A percentile compares a stretch with the other conserved stretches of the same genome.
These are phyloP conservation scores for Lepidostoma basale DNA, from an alignment of 1,140 invertebrate genomes.

Conservation along the genomic window DNA sequence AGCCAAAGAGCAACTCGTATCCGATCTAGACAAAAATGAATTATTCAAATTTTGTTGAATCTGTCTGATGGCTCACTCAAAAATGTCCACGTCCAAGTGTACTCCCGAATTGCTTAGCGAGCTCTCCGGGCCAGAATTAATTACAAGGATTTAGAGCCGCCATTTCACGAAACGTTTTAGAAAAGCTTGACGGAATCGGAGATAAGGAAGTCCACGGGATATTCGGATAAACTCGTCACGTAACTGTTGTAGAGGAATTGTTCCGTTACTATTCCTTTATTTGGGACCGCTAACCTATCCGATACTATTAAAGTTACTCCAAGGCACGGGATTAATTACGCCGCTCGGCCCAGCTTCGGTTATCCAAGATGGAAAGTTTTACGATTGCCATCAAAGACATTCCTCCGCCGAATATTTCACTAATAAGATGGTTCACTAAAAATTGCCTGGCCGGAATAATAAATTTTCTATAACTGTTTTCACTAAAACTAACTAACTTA, in stretches of 20 bases:
- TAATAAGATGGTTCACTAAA: too few relatives aligned
- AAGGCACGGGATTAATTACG: background rate
- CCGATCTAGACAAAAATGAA: background rate
- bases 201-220: slow-evolving; percentile 10
- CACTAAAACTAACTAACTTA: too few relatives aligned
- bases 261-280: background rate
- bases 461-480: too few relatives aligned
- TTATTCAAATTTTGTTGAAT: background rate
- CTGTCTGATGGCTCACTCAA: background rate
- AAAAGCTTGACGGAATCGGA: slow-evolving; percentile 15
- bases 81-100: background rate
- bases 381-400: background rate
- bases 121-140: slow-evolving; percentile 3
- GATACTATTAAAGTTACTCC: slow-evolving; percentile 4
- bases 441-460: too few relatives aligned
- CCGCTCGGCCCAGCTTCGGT: background rate
- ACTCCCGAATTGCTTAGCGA: background rate
- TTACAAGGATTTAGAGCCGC: slow-evolving; percentile 14
- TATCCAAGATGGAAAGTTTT: background rate
- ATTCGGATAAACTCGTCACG: slow-evolving; percentile 23
- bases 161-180: slow-evolving; percentile 9
- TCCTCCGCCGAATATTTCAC: too few relatives aligned
- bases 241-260: background rate
- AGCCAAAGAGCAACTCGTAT: background rate
- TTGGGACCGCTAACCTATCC: background rate